Base-by-base conservation (phyloP, 2,888 invertebrate species). In the Limnephilus auricula region DNA sequence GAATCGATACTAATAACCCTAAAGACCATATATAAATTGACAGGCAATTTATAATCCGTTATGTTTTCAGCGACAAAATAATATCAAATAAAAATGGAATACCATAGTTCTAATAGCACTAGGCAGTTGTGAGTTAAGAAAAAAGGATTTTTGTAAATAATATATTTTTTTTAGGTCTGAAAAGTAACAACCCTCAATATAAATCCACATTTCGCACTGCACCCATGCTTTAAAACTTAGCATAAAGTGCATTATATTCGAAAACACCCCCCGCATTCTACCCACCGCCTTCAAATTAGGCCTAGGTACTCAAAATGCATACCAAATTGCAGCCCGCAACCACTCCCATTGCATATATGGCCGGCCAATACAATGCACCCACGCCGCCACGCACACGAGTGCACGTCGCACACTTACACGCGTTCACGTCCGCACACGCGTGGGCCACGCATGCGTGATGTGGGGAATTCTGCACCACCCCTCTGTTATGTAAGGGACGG, bases 351-450 rank as follows among this genome's bases (percentile, higher is more conserved):
- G 78, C 37, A 40, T 79, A 79, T n/a, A 45, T n/a, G 37, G 37
- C 79, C 89, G 87, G 78, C 90, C 90, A 87, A 87, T 90, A 82
- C 90, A 90, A 82, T 90, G 87, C 86, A 80, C 86, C 90, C 90
- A 86, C 90, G 87, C 90, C 32, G 13, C 31, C 79, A 37, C 30
- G 32, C 34, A 34, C 79, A 79, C 79, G 79, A 79, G 79, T 40
- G 30, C 89, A 89, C 0, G 13, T 18, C 37, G 31, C 87, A 88
- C 79, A 79, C 34, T 10, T 79, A 2, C 79, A 79, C 89, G 79
- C 34, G 79, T n/a, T 15, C 31, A 18, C 30, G 45, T 89, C 32
- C 34, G 79, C 79, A 79, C 79, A 30, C 79, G 89, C 89, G 89
- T 89, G 89, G 79, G 12, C 13, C 37, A 79, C 32, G 37, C 45